Base-by-base conservation (phyloP, 1,140 invertebrate genomes). In the Manduca sexta region DNA sequence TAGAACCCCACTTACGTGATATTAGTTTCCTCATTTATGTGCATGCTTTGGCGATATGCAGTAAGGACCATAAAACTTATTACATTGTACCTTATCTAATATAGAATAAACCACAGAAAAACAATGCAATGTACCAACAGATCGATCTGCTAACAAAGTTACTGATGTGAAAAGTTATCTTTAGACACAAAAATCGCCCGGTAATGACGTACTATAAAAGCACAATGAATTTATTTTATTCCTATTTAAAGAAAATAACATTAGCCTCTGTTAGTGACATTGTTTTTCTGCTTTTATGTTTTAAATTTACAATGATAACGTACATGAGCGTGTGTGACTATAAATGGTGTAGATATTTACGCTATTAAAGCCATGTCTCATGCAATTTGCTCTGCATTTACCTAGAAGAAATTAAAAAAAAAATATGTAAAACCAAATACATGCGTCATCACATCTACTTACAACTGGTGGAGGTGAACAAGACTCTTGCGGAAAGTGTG, bases 351-450 rank as follows among this genome's bases (percentile, higher is more conserved):
- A 64, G 69, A 81, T 78, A 70, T 60, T 77, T 60, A 75, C 60
- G 78, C 64, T 83, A 74, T 69, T 57, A 54, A 75, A 77, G 64
- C 71, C 69, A 69, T 84, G 69, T 71, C 73, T 69, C 78, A 76
- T 81, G 74, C 73, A 67, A 74, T 56, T 62, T 58, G 67, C 62
- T 69, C 68, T 77, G 70, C 64, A 70, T 56, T 71, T 69, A 82
- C 72, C 78, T 85, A 83, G 52, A 82, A 80, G 74, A 56, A 58
- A 56, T 62, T 67, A 70, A 69, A 52, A 70, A 56, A 53, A 71
- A 69, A 68, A 58, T 69, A 58, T n/a, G n/a, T n/a, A 63, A 67
- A 49, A 44, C 14, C 35, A 3, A 34, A 45, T 45, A 16, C 29
- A 16, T 33, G 15, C 42, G 11, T 14, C 11, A 40, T 17, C n/a